phyloP scores from a whole-genome alignment of 2,888 invertebrate species.

The Callyntrura guangdongensis region DNA sequence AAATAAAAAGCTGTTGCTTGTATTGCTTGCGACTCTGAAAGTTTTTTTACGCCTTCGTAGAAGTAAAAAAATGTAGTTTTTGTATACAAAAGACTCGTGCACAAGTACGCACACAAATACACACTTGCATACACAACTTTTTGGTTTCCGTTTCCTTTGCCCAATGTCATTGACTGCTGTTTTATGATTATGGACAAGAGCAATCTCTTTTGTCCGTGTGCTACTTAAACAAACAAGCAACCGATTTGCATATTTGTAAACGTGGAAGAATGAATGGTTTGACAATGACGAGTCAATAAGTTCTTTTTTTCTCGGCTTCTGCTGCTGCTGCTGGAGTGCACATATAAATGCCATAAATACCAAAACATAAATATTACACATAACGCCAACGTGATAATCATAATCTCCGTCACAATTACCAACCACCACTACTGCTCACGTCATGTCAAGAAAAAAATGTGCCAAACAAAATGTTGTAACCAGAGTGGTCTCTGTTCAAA shows the following conservation, averaged over 20 bases:
- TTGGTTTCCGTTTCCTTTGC: conserved; percentile 75
- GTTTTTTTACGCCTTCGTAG: background rate
- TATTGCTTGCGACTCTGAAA: background rate
- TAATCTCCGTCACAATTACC: conserved; percentile 20
- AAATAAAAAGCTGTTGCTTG: conserved; percentile 51
- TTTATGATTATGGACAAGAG: conserved; percentile 44
- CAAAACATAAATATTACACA: conserved; percentile 12
- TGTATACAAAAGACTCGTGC: too few species aligned
- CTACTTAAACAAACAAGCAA: conserved; percentile 25
- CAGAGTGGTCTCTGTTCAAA: background rate
- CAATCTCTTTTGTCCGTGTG: conserved; percentile 25
- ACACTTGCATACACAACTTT: background rate
- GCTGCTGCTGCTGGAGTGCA: background rate
- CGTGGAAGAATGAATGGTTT: background rate
- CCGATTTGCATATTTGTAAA: conserved; percentile 43
- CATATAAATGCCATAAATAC: too few species aligned
- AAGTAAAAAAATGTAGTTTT: too few species aligned
- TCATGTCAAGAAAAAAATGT: conserved; percentile 19
- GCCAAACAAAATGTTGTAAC: conserved; percentile 13
- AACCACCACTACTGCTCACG: background rate
- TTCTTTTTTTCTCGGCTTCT: background rate
- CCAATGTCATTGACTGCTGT: conserved; percentile 76
- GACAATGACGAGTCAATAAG: conserved; percentile 46
- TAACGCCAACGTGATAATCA: background rate
- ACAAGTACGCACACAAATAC: background rate